Evolutionary conservation across 2,888 invertebrate genomes (phyloP).

Genomic region (Cephonodes hylas): DNA sequence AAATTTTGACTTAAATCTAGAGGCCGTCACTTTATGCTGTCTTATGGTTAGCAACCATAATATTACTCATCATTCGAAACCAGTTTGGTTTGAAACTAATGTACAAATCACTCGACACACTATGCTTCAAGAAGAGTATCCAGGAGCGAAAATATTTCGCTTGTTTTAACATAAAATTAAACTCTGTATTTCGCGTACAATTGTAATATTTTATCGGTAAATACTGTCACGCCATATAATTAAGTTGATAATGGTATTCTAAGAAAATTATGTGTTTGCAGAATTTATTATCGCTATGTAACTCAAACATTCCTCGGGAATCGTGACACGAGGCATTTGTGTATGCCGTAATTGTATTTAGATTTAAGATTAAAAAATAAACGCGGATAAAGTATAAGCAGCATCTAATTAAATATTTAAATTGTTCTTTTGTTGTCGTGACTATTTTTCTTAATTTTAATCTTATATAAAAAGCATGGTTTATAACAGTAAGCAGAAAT

Average conservation of each 20-base stretch:
- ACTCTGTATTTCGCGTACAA: not conserved
- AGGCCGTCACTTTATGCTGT: too few relatives aligned
- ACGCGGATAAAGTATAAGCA: not conserved
- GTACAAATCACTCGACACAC: too few relatives aligned
- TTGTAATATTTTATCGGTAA: not conserved
- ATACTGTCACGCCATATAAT: not conserved
- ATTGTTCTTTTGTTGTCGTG: not conserved
- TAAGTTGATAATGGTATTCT: not conserved
- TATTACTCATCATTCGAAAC: too few relatives aligned
- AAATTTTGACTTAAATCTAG: too few relatives aligned
- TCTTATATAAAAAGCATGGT: not conserved
- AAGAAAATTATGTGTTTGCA: not conserved
- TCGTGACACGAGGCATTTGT: not conserved
- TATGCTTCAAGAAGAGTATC: too few relatives aligned
- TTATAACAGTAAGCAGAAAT: not conserved
- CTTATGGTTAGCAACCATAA: too few relatives aligned
- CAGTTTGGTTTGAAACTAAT: too few relatives aligned
- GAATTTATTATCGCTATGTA: not conserved
- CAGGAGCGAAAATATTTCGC: not conserved
- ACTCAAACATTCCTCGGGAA: not conserved
- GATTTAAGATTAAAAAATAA: not conserved
- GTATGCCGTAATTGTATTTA: not conserved
- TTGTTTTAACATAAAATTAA: not conserved
- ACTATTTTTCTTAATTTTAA: not conserved
- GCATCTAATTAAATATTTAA: not conserved